Percentiles rank a stretch among this genome's conserved stretches.
Evolutionary conservation across 2,113 vertebrate genomes (phyloP).

Genomic region (Sphaerodactylus townsendi): DNA sequence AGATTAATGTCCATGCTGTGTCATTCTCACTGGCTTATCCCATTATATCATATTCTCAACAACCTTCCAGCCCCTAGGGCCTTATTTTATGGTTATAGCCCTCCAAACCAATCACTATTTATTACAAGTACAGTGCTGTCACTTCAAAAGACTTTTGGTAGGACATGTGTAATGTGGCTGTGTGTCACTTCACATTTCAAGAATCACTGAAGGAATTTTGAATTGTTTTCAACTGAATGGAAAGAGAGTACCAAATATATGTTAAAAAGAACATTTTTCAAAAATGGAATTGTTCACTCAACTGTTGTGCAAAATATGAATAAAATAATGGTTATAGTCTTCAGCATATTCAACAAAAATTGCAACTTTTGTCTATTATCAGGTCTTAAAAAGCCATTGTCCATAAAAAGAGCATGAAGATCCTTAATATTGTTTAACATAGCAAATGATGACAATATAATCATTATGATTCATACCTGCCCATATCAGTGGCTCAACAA

Average conservation of each 20-base stretch:
- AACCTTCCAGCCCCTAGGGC: constrained; percentile 47
- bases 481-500: no score
- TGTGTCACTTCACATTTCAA: neutral
- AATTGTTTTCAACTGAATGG: neutral
- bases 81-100: constrained; percentile 49
- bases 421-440: constrained; percentile 2
- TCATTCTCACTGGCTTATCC: constrained; percentile 42
- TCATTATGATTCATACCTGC: neutral
- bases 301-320: neutral
- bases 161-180: constrained; percentile 26
- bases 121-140: constrained; percentile 29
- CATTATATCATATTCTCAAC: constrained; percentile 44
- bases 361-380: neutral
- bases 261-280: neutral
- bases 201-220: neutral
- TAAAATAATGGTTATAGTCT: constrained; percentile 2
- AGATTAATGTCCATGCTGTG: constrained; percentile 34
- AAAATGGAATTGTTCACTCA: neutral
- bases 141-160: constrained; percentile 36
- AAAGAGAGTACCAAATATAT: neutral
- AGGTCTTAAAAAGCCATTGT: neutral
- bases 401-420: neutral
- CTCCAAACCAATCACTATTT: constrained; percentile 53
- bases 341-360: neutral
- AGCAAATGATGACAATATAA: neutral